Base-by-base conservation (phyloP, 2,113 vertebrate genomes). In the Eretmochelys imbricata region DNA sequence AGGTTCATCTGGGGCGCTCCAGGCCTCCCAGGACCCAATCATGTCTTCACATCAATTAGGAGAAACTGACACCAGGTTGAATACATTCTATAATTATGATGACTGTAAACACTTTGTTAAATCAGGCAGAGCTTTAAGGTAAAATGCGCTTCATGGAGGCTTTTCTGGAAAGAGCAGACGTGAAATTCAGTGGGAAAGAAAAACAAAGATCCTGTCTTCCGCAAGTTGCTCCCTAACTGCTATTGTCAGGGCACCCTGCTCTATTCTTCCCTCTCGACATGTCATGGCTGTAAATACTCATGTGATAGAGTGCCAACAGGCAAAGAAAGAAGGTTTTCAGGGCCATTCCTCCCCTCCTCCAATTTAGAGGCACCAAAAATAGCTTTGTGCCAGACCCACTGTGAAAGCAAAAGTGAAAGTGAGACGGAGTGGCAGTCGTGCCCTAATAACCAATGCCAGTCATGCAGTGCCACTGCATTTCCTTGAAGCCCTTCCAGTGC, bases 41-140 rank as follows among this genome's bases (percentile, higher is more conserved):
- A 84, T 65, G 29, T 82, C 48, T 96, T 89, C 91, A 76, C 89
- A 20, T 89, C 38, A 91, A 91, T 62, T 48, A 75, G 75, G 69
- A 85, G 24, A 88, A 90, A 91, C 88, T 5, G 4, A 90, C 96
- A 93, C 76, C 69, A n/a, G 65, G 48, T 83, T 96, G 93, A 97
- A 59, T 91, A 87, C 85, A 76, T 90, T 96, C 89, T 85, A 89
- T 51, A 92, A 59, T 91, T 79, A 59, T 35, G 46, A 42, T 80
- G 82, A 79, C 83, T 83, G 53, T 57, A 94, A 93, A 83, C 81
- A 90, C 53, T 51, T 10, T 1, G 46, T 38, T 22, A 87, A 94
- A 94, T 42, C 90, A 93, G 90, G n/a, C 48, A 27, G 50, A 8
- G 38, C 8, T 93, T 95, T 91, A 87, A 82, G 91, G 55, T 76